Conservation (phyloP, 2,797 vertebrate species). For the Pantherophis vulpinus region DNA sequence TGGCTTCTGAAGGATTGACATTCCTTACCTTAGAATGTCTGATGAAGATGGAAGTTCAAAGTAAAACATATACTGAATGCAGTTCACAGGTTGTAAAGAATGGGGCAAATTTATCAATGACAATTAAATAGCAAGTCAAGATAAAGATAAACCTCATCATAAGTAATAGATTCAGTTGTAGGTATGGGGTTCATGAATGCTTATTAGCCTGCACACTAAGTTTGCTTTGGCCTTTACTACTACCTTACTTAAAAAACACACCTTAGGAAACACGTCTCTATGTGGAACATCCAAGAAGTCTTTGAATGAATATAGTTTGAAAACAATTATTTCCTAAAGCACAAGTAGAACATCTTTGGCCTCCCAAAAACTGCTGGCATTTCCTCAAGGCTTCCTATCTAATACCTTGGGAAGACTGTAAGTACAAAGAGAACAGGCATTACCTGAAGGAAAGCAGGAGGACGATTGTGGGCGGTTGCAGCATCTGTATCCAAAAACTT, state of each 20-base stretch:
- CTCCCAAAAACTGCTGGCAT: background rate
- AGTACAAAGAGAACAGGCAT: conserved; percentile 13
- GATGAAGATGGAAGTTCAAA: background rate
- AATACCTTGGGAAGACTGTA: background rate
- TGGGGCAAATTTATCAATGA: background rate
- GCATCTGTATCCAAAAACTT: conserved; percentile 82
- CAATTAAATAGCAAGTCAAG: background rate
- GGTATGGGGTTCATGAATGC: too few species aligned
- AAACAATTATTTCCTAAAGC: background rate
- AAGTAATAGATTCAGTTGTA: background rate
- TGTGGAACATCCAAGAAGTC: background rate
- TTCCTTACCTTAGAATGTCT: background rate
- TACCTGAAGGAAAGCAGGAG: conserved; percentile 96
- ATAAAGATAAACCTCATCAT: background rate
- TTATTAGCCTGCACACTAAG: background rate
- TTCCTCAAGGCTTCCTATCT: background rate
- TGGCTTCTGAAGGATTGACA: background rate
- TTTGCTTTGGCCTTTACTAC: background rate
- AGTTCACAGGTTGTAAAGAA: background rate
- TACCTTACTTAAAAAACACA: background rate
- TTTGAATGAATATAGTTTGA: background rate
- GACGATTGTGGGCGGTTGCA: conserved; percentile 73
- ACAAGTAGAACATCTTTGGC: background rate
- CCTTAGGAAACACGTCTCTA: background rate
- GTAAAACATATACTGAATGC: background rate